Percentiles rank a stretch among this genome's conserved stretches.
phyloP scores from a whole-genome alignment of 1,140 invertebrate species.

The Campodea augens region DNA sequence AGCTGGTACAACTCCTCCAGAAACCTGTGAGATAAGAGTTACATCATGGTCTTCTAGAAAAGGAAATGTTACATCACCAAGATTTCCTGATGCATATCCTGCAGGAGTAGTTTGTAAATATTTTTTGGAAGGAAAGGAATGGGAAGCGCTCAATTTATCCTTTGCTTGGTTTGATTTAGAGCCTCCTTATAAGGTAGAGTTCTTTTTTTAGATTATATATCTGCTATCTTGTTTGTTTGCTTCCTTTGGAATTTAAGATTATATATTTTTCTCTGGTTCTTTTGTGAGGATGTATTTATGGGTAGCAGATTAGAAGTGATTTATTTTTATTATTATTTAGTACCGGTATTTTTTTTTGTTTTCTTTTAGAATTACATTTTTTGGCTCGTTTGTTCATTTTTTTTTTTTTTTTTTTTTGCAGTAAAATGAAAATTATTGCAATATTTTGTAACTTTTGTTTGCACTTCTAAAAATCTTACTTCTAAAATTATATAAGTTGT shows the following conservation, averaged over 20 bases:
- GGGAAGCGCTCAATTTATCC: slow-evolving; percentile 16
- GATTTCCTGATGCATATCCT: slow-evolving; percentile 24
- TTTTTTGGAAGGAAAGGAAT: slow-evolving; percentile 13
- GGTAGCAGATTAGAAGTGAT: slow-evolving; percentile 20
- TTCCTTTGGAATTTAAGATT: too few species aligned
- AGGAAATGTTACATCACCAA: slow-evolving; percentile 26
- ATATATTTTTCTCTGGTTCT: too few species aligned
- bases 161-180: slow-evolving; percentile 17
- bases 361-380: too few species aligned
- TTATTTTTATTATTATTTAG: too few species aligned
- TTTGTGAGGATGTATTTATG: slow-evolving; percentile 14
- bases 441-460: too few species aligned
- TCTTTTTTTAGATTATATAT: slow-evolving; percentile 8
- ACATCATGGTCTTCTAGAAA: slow-evolving; percentile 12
- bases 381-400: too few species aligned
- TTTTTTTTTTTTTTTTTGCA: too few species aligned
- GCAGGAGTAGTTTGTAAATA: slow-evolving; percentile 24
- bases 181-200: slow-evolving; percentile 15
- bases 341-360: too few species aligned
- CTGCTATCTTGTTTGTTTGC: slow-evolving; percentile 2
- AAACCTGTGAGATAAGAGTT: slow-evolving; percentile 2
- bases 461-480: too few species aligned
- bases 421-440: too few species aligned
- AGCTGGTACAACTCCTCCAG: too few species aligned
- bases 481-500: too few species aligned